Evolutionary conservation across 2,888 invertebrate species (phyloP).

Genomic region (Argyresthia goedartella): DNA sequence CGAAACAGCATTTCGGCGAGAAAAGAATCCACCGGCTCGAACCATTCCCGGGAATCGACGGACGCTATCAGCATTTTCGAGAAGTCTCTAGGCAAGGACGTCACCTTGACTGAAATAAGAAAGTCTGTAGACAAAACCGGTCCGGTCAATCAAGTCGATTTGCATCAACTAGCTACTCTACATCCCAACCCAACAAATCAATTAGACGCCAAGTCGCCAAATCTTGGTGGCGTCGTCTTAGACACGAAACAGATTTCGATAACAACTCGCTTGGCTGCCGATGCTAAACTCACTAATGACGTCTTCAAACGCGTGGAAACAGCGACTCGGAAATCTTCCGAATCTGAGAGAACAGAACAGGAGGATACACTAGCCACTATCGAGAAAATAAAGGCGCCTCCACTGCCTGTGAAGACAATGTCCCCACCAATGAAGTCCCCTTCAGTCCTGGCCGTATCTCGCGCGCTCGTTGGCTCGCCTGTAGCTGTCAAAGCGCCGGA

Average conservation of each 20-base stretch:
- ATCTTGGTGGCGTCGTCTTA: conserved; percentile 32
- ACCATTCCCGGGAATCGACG: conserved; percentile 48
- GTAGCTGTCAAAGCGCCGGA: conserved; percentile 23
- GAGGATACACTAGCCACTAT: conserved; percentile 36
- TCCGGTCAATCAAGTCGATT: conserved; percentile 34
- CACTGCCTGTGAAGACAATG: conserved; percentile 13
- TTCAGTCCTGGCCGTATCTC: conserved; percentile 6
- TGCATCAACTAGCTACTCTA: conserved; percentile 51
- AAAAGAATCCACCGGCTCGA: conserved; percentile 62
- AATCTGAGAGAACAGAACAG: conserved; percentile 35
- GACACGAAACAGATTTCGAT: conserved; percentile 58
- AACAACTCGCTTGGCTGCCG: conserved; percentile 37
- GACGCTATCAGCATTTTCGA: conserved; percentile 66
- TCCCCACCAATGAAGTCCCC: conserved; percentile 15
- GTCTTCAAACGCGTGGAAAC: conserved; percentile 42
- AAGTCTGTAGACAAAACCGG: conserved; percentile 54
- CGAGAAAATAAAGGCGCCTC: conserved; percentile 46
- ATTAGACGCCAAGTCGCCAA: conserved; percentile 4
- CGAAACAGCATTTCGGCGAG: conserved; percentile 51
- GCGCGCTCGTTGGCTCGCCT: conserved; percentile 27
- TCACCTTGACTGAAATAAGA: conserved; percentile 60
- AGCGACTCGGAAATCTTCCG: conserved; percentile 42
- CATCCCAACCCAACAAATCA: conserved; percentile 40
- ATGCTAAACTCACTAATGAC: conserved; percentile 31
- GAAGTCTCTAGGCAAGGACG: conserved; percentile 61